phyloP scores from a whole-genome alignment of 2,888 invertebrate genomes.

The Dryobota labecula region DNA sequence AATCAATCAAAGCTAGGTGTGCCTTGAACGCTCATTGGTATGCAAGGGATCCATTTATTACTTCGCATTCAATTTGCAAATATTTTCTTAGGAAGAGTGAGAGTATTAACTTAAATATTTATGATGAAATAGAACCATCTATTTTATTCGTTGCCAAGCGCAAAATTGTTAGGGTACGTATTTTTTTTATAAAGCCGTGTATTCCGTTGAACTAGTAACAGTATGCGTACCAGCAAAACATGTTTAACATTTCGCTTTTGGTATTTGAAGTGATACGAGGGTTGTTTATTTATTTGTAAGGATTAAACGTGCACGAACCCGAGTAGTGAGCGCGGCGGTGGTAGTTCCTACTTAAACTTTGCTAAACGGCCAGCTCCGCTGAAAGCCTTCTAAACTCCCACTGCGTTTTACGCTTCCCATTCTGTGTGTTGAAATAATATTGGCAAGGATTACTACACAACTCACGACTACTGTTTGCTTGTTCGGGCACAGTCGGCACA shows the following conservation, averaged over 20 bases:
- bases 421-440: constrained; percentile 80
- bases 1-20: constrained; percentile 82
- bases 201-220: constrained; percentile 40
- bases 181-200: constrained; percentile 71
- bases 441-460: constrained; percentile 69
- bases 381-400: constrained; percentile 83
- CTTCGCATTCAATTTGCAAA: constrained; percentile 82
- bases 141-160: constrained; percentile 36
- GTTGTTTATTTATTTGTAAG: constrained; percentile 85
- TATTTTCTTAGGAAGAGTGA: constrained; percentile 73
- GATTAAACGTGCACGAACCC: constrained; percentile 80
- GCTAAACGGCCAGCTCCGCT: constrained; percentile 83
- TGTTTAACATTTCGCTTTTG: constrained; percentile 79
- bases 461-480: constrained; percentile 59
- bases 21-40: constrained; percentile 82
- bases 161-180: constrained; percentile 28
- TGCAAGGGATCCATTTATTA: constrained; percentile 86
- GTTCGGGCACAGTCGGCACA: constrained; percentile 35
- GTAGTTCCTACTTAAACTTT: constrained; percentile 85
- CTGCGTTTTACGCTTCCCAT: constrained; percentile 77
- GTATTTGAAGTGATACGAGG: constrained; percentile 81
- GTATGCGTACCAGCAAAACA: constrained; percentile 66
- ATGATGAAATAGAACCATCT: constrained; percentile 48
- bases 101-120: constrained; percentile 58
- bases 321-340: constrained; percentile 76